Conservation (phyloP, 1,140 invertebrate genomes). For the Brachionus angularis region DNA sequence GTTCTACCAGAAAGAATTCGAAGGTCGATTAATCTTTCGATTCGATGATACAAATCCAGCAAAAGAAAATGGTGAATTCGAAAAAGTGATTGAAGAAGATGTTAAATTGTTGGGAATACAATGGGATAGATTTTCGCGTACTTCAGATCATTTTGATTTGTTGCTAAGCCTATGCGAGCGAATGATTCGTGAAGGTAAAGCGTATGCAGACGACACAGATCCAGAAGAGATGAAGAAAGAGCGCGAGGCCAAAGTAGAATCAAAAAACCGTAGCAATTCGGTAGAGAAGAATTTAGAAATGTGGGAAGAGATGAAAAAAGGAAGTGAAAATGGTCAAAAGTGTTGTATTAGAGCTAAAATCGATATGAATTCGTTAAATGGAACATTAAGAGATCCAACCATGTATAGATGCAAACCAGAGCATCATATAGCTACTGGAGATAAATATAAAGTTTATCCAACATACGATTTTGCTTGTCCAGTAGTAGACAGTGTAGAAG, state of each 20-base stretch:
- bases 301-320: slow-evolving; percentile 93
- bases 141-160: slow-evolving; percentile 92
- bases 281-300: slow-evolving; percentile 78
- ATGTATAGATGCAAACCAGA: slow-evolving; percentile 98
- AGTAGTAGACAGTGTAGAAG: slow-evolving; percentile 93
- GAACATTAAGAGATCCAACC: slow-evolving; percentile 96
- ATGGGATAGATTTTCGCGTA: slow-evolving; percentile 86
- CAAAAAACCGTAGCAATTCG: slow-evolving; percentile 77
- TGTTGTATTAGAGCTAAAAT: slow-evolving; percentile 95
- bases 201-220: slow-evolving; percentile 94
- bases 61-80: slow-evolving; percentile 97
- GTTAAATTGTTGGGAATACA: slow-evolving; percentile 82
- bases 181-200: slow-evolving; percentile 78
- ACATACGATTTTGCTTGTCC: slow-evolving; percentile 99
- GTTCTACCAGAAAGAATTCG: slow-evolving; percentile 86
- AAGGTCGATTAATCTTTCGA: slow-evolving; percentile 92
- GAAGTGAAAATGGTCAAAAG: slow-evolving; percentile 70
- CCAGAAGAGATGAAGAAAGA: slow-evolving; percentile 89
- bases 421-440: slow-evolving; percentile 82
- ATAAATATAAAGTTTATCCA: slow-evolving; percentile 96
- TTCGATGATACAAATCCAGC: slow-evolving; percentile 99
- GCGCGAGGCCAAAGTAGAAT: slow-evolving; percentile 80
- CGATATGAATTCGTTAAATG: slow-evolving; percentile 91
- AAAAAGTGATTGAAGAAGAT: slow-evolving; percentile 90
- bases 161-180: slow-evolving; percentile 82